These are phyloP conservation scores for Oryctolagus cuniculus DNA, from an alignment of 2,113 vertebrate genomes.

Conservation along the genomic window mOryCun1.1 NC_091448.1:54572001-54572500, in stretches of 20 bases:
- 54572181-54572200: not conserved
- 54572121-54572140: slow-evolving; percentile 42
- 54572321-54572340: not conserved
- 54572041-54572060: not conserved
- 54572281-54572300: not conserved
- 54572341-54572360: not conserved
- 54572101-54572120: not conserved
- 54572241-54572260: not conserved
- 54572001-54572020: not conserved
- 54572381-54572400: too few species aligned
- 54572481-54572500: slow-evolving; percentile 12
- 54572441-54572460: not conserved
- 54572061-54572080: not conserved
- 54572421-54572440: too few species aligned
- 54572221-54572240: not conserved
- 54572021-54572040: not conserved
- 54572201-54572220: not conserved
- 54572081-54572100: slow-evolving; percentile 3
- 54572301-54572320: not conserved
- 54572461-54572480: slow-evolving; percentile 23
- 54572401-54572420: too few species aligned
- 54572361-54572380: too few species aligned
- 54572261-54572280: slow-evolving; percentile 17
- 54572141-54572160: not conserved
- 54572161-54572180: not conserved